Conservation (phyloP, 2,113 vertebrate genomes). For the Oxygymnocypris stewartii region DNA sequence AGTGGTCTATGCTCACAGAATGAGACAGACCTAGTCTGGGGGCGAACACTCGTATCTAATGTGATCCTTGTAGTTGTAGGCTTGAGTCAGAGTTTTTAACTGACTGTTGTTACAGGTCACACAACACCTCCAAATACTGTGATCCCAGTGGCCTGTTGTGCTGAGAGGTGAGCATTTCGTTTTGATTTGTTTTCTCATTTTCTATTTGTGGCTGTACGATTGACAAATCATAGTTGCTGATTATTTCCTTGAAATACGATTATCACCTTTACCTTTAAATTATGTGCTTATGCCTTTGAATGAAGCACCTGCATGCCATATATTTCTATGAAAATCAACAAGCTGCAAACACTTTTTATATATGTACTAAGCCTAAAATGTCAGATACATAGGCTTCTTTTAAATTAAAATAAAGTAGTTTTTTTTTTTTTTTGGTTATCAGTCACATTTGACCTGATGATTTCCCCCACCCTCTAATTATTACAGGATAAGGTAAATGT, state of each 20-base stretch:
- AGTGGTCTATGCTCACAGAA: slow-evolving; percentile 65
- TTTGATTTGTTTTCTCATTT: neutral
- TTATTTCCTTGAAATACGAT: too few relatives aligned
- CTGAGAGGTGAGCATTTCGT: neutral
- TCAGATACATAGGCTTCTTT: too few relatives aligned
- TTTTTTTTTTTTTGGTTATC: neutral
- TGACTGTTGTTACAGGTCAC: neutral
- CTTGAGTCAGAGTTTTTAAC: neutral
- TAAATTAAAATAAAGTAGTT: neutral
- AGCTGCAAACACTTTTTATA: too few relatives aligned
- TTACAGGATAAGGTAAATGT: neutral
- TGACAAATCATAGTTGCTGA: too few relatives aligned
- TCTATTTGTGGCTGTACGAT: too few relatives aligned
- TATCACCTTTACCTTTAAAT: too few relatives aligned
- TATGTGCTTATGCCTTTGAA: too few relatives aligned
- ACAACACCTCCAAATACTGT: neutral
- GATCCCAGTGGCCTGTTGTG: neutral
- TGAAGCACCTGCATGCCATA: too few relatives aligned
- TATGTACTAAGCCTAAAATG: too few relatives aligned
- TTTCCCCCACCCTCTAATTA: neutral
- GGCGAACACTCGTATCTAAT: slow-evolving; percentile 55
- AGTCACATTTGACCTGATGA: too few relatives aligned
- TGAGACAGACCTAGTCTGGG: slow-evolving; percentile 69
- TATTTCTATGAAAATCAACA: too few relatives aligned
- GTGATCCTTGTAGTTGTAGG: neutral